phyloP scores from a whole-genome alignment of 2,113 vertebrate species.

The Zosterops lateralis region DNA sequence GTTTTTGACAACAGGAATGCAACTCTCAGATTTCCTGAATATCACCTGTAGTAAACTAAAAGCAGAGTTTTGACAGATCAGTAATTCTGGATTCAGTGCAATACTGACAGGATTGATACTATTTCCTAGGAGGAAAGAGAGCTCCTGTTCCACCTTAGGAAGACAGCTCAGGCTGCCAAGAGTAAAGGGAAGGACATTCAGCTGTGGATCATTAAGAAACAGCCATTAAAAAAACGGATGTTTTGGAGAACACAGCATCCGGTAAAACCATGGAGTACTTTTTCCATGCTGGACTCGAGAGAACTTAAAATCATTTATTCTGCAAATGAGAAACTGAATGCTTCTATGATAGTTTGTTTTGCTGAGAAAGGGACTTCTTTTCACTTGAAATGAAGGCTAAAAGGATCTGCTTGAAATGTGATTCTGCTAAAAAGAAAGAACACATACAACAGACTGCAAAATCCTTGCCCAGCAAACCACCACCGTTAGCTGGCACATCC shows the following conservation, averaged over 20 bases:
- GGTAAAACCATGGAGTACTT: not conserved
- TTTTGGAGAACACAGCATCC: constrained; percentile 8
- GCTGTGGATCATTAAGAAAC: constrained; percentile 27
- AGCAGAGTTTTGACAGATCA: not conserved
- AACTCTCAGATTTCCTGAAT: not conserved
- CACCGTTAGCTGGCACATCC: not conserved
- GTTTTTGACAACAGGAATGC: not conserved
- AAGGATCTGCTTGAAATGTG: not conserved
- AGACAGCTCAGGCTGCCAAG: not conserved
- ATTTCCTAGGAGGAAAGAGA: not conserved
- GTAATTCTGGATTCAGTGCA: constrained; percentile 33
- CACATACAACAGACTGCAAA: not conserved
- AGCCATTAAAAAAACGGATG: not conserved
- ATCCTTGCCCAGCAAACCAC: not conserved
- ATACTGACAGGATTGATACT: constrained; percentile 11
- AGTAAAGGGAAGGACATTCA: constrained; percentile 31
- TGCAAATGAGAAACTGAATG: constrained; percentile 18
- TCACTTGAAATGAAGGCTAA: not conserved
- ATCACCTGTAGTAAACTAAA: constrained; percentile 8
- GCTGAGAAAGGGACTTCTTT: constrained; percentile 36
- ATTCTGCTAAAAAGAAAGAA: not conserved
- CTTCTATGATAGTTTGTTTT: not conserved
- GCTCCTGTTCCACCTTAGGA: constrained; percentile 19
- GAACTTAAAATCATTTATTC: constrained; percentile 8
- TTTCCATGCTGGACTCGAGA: not conserved